Percentiles rank a stretch among this genome's conserved stretches.
phyloP scores from a whole-genome alignment of 2,113 vertebrate genomes.

The Trogon melanurus region DNA sequence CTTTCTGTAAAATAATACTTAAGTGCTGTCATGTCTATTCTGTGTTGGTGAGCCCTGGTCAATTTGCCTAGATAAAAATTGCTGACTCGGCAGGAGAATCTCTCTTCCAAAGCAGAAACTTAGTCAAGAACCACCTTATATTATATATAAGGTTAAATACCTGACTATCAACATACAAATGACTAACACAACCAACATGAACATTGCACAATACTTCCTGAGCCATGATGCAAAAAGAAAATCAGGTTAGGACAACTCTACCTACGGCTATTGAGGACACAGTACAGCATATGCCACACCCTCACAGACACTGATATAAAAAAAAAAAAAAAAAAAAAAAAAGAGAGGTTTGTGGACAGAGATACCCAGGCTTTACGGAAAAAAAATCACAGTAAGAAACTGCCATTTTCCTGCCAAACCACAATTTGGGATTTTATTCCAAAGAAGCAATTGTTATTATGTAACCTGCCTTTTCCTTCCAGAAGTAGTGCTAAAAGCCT shows the following conservation, averaged over 20 bases:
- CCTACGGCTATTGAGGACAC: neutral
- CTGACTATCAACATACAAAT: neutral
- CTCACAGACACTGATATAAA: neutral
- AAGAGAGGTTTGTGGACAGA: neutral
- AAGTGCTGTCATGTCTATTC: neutral
- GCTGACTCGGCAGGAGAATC: neutral
- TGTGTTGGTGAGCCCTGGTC: neutral
- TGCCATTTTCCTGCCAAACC: neutral
- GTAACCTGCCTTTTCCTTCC: neutral
- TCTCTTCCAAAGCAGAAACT: neutral
- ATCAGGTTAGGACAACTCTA: neutral
- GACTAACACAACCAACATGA: neutral
- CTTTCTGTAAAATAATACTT: neutral
- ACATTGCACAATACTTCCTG: neutral
- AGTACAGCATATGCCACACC: neutral
- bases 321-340: neutral
- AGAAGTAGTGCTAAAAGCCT: neutral
- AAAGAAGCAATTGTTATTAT: neutral
- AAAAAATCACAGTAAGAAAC: neutral
- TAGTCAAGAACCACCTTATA: neutral
- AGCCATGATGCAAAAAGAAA: neutral
- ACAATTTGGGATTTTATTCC: neutral
- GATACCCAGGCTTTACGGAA: neutral
- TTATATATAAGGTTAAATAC: neutral
- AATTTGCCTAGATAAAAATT: neutral